These are phyloP conservation scores for Nephrotoma guestfalica DNA, from an alignment of 2,888 invertebrate genomes.

Conservation along the genomic window DNA sequence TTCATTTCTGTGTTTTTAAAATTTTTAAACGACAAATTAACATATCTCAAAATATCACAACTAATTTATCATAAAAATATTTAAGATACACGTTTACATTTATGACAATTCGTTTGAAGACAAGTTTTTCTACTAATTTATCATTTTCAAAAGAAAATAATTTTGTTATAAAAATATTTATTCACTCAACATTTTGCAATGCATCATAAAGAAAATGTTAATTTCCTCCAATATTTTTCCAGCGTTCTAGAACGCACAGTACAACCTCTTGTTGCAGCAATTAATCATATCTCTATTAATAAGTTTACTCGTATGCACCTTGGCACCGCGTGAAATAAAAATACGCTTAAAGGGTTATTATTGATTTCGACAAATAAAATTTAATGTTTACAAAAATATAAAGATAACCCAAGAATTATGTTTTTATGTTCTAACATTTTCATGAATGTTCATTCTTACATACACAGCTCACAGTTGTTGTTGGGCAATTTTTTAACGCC, in stretches of 20 bases:
- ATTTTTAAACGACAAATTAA: background rate
- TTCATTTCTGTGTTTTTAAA: background rate
- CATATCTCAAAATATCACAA: background rate
- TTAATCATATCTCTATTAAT: background rate
- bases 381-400: background rate
- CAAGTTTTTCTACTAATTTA: background rate
- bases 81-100: background rate
- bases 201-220: background rate
- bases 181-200: background rate
- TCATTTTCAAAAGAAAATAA: background rate
- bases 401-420: background rate
- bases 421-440: background rate
- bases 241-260: background rate
- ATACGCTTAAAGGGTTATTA: background rate
- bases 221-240: background rate
- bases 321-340: background rate
- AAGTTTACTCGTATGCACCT: background rate
- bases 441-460: background rate
- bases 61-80: background rate
- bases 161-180: background rate
- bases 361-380: background rate
- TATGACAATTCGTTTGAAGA: background rate
- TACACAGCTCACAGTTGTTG: background rate
- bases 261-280: background rate
- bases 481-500: background rate